Base-by-base conservation (phyloP, 2,888 invertebrate species). In the Rambutsinella grinnellia region DNA sequence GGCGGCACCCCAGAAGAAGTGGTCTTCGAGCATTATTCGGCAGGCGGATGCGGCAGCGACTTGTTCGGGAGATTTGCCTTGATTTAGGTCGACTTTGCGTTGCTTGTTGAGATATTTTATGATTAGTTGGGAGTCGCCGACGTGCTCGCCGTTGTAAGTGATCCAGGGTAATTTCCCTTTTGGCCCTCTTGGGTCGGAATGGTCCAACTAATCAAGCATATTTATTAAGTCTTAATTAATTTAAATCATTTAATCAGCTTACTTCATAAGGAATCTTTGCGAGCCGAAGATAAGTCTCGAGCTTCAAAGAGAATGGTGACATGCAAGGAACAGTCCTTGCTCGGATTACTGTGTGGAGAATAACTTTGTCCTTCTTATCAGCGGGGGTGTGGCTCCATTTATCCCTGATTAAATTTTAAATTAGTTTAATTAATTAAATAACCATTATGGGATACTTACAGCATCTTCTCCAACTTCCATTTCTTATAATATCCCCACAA, bases 21-120 rank as follows among this genome's bases (percentile, higher is more conserved):
- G 86, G 71, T 88, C 87, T 66, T 88, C 87, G 1, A 85, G 79
- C 77, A 87, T 81, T 60, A 86, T 85, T 63, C 85, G 84, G 51
- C 87, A 84, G 0, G 86, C 85, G 44, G 85, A 82, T 1, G 86
- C 86, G 5, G 85, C 79, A 0, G 86, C 86, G 26, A 76, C 79
- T 68, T 86, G 80, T 21, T 85, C 84, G 1, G 78, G 65, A 3
- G 84, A 82, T 1, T 86, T 80, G 47, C 85, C 78, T 2, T 71
- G 56, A 78, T 85, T 85, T 13, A 85, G 74, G 74, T 86, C 84
- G 17, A 85, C 79, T 5, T 80, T 77, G n/a, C 85, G 84, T 54
- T 85, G 83, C 80, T 78, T 82, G 19, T 65, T 60, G 13, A 80
- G 54, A 46, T 47, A 71, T 21, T 78, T 53, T 19, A 82, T 76